Evolutionary conservation across 2,888 invertebrate genomes (phyloP).

Genomic region (Sussaba pulchella): DNA sequence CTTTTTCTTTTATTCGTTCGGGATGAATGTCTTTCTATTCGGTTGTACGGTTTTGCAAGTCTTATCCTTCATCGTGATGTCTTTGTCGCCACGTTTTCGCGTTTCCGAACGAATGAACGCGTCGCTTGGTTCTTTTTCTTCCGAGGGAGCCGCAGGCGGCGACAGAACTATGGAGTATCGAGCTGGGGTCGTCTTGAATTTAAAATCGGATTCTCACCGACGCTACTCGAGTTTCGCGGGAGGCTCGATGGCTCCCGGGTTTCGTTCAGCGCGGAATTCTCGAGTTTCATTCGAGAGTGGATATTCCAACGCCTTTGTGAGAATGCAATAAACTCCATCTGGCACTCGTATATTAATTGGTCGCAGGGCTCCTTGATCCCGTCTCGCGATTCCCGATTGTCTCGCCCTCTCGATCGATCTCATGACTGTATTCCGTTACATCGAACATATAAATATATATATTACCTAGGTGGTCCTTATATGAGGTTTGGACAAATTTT

Average conservation of each 20-base stretch:
- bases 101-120: conserved; percentile 47
- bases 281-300: conserved; percentile 23
- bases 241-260: background rate
- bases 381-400: background rate
- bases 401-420: background rate
- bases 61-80: conserved; percentile 48
- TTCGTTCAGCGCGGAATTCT: conserved; percentile 12
- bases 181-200: conserved; percentile 56
- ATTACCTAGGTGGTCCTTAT: too few relatives aligned
- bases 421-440: background rate
- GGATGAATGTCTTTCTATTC: conserved; percentile 37
- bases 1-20: conserved; percentile 5
- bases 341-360: conserved; percentile 12
- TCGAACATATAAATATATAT: too few relatives aligned
- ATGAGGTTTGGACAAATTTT: too few relatives aligned
- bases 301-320: background rate
- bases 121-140: background rate
- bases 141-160: conserved; percentile 6
- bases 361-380: background rate
- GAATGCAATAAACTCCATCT: conserved; percentile 30
- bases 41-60: background rate
- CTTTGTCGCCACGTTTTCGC: conserved; percentile 39
- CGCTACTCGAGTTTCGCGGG: conserved; percentile 41
- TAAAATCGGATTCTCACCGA: conserved; percentile 52
- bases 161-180: conserved; percentile 36